phyloP scores from a whole-genome alignment of 2,113 vertebrate genomes.

The Percina caprodes region DNA sequence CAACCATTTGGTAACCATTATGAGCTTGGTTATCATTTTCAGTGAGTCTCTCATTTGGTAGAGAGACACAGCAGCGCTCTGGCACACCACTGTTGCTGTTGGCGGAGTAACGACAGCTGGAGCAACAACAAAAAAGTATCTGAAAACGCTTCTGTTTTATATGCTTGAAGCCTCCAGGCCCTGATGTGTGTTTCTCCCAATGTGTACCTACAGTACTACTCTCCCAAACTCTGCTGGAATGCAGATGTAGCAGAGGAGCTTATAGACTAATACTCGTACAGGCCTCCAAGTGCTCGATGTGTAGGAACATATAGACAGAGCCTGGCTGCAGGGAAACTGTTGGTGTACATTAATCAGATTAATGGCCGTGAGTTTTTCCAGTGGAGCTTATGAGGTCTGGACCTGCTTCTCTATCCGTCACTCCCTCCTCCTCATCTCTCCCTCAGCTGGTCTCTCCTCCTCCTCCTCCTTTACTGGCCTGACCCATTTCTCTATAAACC shows the following conservation, averaged over 20 bases:
- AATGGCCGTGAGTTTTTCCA: slow-evolving; percentile 78
- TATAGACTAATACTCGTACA: neutral
- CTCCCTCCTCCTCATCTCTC: slow-evolving; percentile 42
- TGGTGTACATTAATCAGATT: slow-evolving; percentile 83
- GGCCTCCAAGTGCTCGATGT: slow-evolving; percentile 9
- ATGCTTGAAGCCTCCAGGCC: slow-evolving; percentile 12
- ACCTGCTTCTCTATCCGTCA: slow-evolving; percentile 61
- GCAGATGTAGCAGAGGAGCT: slow-evolving; percentile 40
- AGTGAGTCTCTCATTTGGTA: slow-evolving; percentile 6
- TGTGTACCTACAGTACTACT: slow-evolving; percentile 2
- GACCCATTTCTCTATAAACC: slow-evolving; percentile 76
- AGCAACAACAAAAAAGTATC: slow-evolving; percentile 7
- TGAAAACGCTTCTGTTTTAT: slow-evolving; percentile 33
- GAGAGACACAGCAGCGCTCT: slow-evolving; percentile 9
- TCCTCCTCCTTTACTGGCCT: slow-evolving; percentile 44
- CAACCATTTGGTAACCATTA: neutral
- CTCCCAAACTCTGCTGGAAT: slow-evolving; percentile 46
- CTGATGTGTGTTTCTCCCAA: neutral
- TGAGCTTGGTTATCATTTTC: slow-evolving; percentile 30
- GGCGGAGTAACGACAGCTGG: slow-evolving; percentile 1
- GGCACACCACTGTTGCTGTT: slow-evolving; percentile 38
- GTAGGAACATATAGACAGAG: slow-evolving; percentile 15
- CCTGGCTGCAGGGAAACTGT: slow-evolving; percentile 49
- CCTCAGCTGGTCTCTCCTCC: slow-evolving; percentile 18
- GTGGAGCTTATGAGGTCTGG: slow-evolving; percentile 73